phyloP scores from a whole-genome alignment of 2,888 invertebrate species.

The Agrochola macilenta region DNA sequence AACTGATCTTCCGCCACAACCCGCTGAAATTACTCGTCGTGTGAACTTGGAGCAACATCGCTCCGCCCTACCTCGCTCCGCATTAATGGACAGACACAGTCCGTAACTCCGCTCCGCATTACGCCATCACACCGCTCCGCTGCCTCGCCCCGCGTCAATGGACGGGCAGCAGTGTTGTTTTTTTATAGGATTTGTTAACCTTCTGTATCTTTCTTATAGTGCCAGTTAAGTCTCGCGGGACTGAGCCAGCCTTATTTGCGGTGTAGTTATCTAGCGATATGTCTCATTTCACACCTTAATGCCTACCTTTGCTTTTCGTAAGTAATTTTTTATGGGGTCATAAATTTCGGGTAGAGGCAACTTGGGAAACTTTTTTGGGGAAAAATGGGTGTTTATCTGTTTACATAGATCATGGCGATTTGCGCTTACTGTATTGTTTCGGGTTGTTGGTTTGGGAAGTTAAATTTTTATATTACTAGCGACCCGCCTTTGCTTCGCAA shows the following conservation, averaged over 20 bases:
- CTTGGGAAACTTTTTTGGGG: constrained; percentile 52
- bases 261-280: constrained; percentile 61
- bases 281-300: constrained; percentile 64
- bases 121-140: no score
- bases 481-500: no score
- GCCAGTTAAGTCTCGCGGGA: constrained; percentile 42
- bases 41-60: no score
- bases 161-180: no score
- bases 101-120: no score
- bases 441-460: constrained; percentile 13
- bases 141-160: no score
- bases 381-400: constrained; percentile 60
- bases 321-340: constrained; percentile 62
- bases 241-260: constrained; percentile 59
- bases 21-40: no score
- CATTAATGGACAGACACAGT: no score
- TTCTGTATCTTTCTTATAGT: constrained; percentile 16
- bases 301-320: constrained; percentile 58
- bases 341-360: constrained; percentile 47
- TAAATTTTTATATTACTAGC: constrained; percentile 17
- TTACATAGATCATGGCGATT: constrained; percentile 52
- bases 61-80: no score
- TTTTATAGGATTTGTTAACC: neutral
- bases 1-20: no score
- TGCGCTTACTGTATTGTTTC: constrained; percentile 33